Conservation (phyloP, 2,888 invertebrate genomes). For the Leucophenga maculata region DNA sequence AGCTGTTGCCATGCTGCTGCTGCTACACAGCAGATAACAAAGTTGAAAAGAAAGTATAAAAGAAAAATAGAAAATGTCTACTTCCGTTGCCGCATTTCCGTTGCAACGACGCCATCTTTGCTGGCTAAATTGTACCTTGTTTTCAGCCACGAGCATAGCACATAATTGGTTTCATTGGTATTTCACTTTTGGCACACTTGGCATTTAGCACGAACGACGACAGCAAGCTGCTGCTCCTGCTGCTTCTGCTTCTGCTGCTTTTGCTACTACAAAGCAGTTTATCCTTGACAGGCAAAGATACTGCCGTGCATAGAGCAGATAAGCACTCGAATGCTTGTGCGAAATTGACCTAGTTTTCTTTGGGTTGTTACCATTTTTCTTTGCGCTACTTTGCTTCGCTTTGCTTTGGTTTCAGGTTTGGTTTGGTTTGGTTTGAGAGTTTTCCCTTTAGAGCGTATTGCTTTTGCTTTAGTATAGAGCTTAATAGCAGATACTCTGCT, state of each 20-base stretch:
- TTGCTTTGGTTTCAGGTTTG: slow-evolving; percentile 4
- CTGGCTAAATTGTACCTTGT: slow-evolving; percentile 2
- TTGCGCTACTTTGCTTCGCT: neutral
- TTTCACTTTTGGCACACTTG: slow-evolving; percentile 57
- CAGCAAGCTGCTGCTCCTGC: slow-evolving; percentile 6
- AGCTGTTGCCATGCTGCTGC: slow-evolving; percentile 51
- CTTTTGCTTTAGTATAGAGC: slow-evolving; percentile 13
- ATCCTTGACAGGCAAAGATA: neutral
- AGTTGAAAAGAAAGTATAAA: slow-evolving; percentile 42
- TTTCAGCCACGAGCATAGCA: slow-evolving; percentile 34
- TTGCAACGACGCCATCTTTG: neutral
- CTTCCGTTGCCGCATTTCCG: slow-evolving; percentile 6
- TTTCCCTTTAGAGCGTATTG: neutral
- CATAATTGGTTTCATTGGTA: slow-evolving; percentile 63
- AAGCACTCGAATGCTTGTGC: slow-evolving; percentile 52
- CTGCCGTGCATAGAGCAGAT: slow-evolving; percentile 20
- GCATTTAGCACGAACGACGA: slow-evolving; percentile 32
- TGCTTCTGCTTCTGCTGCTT: neutral
- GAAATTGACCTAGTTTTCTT: slow-evolving; percentile 57
- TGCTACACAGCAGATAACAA: slow-evolving; percentile 45
- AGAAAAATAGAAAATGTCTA: slow-evolving; percentile 12
- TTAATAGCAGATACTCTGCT: slow-evolving; percentile 6
- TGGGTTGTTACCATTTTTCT: neutral
- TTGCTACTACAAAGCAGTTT: neutral
- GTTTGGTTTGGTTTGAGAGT: neutral